Conservation (phyloP, 1,140 invertebrate genomes). For the Trichomalopsis sarcophagae region DNA sequence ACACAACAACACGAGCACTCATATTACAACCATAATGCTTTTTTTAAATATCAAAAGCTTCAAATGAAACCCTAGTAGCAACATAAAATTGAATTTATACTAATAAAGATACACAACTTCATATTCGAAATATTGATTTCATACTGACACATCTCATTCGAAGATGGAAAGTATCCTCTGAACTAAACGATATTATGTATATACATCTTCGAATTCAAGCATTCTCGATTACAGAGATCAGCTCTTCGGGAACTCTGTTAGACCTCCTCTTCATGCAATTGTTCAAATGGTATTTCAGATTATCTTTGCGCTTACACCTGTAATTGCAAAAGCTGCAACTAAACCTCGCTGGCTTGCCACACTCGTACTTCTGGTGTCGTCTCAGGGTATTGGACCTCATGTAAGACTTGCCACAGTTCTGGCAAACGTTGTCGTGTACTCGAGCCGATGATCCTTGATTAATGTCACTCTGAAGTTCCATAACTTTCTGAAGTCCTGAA, state of each 20-base stretch:
- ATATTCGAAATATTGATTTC: no score
- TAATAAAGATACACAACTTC: no score
- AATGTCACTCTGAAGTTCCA: neutral
- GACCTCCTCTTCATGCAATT: constrained; percentile 38
- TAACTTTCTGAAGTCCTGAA: no score
- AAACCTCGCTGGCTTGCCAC: constrained; percentile 53
- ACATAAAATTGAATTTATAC: no score
- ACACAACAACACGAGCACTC: no score
- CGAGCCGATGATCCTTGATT: neutral
- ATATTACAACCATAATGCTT: no score
- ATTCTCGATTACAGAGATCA: neutral
- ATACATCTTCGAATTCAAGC: no score
- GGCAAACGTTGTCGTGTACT: constrained; percentile 54
- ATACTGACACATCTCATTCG: no score
- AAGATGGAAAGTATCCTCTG: no score
- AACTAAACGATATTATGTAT: no score
- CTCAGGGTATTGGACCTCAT: constrained; percentile 39
- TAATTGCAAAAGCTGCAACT: constrained; percentile 63
- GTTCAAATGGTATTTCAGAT: constrained; percentile 39
- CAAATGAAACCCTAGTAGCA: no score
- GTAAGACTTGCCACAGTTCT: constrained; percentile 67
- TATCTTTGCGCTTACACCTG: constrained; percentile 56
- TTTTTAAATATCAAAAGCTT: no score
- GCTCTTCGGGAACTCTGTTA: neutral
- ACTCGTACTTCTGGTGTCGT: constrained; percentile 58